Evolutionary conservation across 1,140 invertebrate genomes (phyloP).

Genomic region (Elymnias hypermnestra): DNA sequence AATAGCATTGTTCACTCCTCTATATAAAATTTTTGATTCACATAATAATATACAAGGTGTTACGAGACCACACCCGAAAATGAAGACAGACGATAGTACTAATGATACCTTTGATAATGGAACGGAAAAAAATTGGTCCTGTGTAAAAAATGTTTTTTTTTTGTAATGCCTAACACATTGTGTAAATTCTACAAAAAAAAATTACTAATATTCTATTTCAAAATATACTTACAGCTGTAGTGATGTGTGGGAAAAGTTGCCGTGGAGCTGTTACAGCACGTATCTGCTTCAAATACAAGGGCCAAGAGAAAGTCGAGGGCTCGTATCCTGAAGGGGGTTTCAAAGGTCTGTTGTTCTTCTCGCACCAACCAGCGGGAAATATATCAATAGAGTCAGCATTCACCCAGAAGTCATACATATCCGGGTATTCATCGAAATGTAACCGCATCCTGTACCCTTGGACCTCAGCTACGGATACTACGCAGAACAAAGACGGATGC

Average conservation of each 20-base stretch:
- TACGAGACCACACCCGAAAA: no score
- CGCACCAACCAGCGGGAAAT: constrained; percentile 94
- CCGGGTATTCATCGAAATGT: constrained; percentile 95
- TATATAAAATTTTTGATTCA: no score
- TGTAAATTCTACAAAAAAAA: no score
- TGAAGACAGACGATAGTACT: no score
- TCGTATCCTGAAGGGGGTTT: constrained; percentile 85
- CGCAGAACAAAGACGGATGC: constrained; percentile 92
- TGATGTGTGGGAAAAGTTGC: constrained; percentile 81
- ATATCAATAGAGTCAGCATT: constrained; percentile 94
- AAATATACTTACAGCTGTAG: constrained; percentile 58
- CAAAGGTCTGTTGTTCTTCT: constrained; percentile 84
- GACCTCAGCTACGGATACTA: constrained; percentile 90
- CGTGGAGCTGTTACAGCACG: constrained; percentile 87
- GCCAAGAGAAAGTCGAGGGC: constrained; percentile 85
- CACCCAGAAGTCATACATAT: constrained; percentile 95
- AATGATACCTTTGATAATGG: no score
- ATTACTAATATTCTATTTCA: no score
- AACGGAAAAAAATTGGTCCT: no score
- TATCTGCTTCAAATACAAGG: constrained; percentile 87
- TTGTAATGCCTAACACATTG: no score
- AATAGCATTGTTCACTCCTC: no score
- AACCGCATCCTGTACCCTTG: constrained; percentile 89
- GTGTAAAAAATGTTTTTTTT: no score
- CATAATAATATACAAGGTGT: no score